Base-by-base conservation (phyloP, 1,140 invertebrate species). In the Tetraneura akinire region DNA sequence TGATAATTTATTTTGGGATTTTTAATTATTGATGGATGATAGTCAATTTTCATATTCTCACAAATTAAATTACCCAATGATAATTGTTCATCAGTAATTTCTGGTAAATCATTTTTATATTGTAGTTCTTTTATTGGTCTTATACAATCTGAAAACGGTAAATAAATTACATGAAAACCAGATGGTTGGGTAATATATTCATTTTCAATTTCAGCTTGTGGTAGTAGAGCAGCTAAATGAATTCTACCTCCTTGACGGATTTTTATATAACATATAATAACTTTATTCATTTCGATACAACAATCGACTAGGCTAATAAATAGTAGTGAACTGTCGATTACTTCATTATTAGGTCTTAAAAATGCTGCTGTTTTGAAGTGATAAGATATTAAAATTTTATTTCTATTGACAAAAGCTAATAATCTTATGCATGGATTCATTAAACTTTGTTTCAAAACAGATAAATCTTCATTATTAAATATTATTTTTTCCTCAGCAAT, bases 1-100 rank as follows among this genome's bases (percentile, higher is more conserved):
- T 81, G 80, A 53, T 9, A 26, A 26, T 81, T 53, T 37, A 81
- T 62, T 76, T 81, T 81, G 4, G 80, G 80, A 29, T 81, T 81
- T 16, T 55, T 37, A 2, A 81, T 76, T 14, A 49, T 42, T 51
- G 55, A 5, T 49, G 80, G 71, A 55, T 42, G 16, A 23, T 81
- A 64, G 42, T 81, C 37, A 10, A 81, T 37, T 4, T 60, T 2
- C 45, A 81, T 21, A 9, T 55, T 78, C 37, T 78, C 49, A 23
- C 68, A 71, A 11, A 71, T 51, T 29, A 16, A 10, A 26, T 29
- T 71, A 3, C 37, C 74, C 13, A 78, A 5, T 3, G 6, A 23
- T 0, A 47, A 4, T 45, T 78, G 74, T 47, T 49, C 13, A 11
- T 71, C 45, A 6, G 32, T 49, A 21, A 29, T 18, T n/a, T 26